Conservation (phyloP, 2,797 vertebrate species). For the Pempheris klunzingeri region DNA sequence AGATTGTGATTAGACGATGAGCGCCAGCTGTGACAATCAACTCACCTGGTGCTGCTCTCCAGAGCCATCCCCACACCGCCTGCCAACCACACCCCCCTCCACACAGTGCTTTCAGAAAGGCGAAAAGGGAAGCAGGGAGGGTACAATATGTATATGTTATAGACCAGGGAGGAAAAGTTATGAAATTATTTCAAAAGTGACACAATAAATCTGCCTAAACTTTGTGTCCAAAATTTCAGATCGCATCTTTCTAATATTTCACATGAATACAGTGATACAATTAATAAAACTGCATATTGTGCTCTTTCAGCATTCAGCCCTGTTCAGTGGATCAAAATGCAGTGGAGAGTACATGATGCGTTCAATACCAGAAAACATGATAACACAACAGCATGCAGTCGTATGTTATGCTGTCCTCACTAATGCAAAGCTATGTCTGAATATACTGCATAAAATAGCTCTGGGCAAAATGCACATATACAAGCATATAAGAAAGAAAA, state of each 20-base stretch:
- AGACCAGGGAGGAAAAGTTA: too few species aligned
- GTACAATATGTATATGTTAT: too few species aligned
- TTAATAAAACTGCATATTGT: background rate
- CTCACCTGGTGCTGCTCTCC: too few species aligned
- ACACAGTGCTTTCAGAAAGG: too few species aligned
- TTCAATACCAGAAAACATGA: constrained; percentile 6
- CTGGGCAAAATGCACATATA: background rate
- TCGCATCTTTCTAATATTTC: background rate
- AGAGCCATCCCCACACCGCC: too few species aligned
- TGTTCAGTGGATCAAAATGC: background rate
- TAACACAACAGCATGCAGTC: background rate
- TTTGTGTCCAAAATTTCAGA: too few species aligned
- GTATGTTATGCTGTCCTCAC: constrained; percentile 1
- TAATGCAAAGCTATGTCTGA: background rate
- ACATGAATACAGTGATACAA: background rate
- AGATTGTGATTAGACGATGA: too few species aligned
- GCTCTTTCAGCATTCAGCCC: background rate
- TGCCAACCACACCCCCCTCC: too few species aligned
- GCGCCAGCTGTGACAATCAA: too few species aligned
- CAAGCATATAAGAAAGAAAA: background rate
- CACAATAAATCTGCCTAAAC: background rate
- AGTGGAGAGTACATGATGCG: background rate
- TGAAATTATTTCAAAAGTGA: background rate
- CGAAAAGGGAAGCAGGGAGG: too few species aligned
- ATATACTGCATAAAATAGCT: rapidly evolving